Conservation (phyloP, 2,113 vertebrate genomes). For the Sylvietta virens region DNA sequence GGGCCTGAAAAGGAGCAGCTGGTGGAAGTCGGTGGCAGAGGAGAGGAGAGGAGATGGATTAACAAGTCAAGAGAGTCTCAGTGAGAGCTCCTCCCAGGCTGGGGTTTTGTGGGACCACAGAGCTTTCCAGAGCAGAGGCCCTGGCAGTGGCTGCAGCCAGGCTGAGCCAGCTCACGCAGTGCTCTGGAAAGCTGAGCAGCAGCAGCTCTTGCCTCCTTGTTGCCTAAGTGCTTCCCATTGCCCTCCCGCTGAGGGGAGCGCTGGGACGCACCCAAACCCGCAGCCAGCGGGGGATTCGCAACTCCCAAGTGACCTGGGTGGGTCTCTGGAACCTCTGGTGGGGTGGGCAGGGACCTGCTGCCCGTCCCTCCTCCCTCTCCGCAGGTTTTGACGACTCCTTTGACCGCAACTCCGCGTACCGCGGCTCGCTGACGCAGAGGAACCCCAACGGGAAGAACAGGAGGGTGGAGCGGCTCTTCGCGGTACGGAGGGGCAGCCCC, state of each 20-base stretch:
- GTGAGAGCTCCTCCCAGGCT: not conserved
- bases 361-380: not conserved
- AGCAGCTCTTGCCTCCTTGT: not conserved
- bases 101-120: not conserved
- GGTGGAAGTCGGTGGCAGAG: not conserved
- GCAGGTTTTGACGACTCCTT: slow-evolving; percentile 61
- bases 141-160: not conserved
- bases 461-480: slow-evolving; percentile 58
- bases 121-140: not conserved
- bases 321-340: not conserved
- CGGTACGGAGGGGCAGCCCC: not conserved
- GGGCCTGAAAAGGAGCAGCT: not conserved
- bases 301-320: not conserved
- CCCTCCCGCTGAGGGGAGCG: not conserved
- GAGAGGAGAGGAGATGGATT: not conserved
- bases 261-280: not conserved
- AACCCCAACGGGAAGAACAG: slow-evolving; percentile 73
- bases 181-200: not conserved
- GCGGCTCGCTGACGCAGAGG: slow-evolving; percentile 83
- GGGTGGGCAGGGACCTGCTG: not conserved
- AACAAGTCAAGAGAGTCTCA: not conserved
- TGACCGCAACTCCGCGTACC: slow-evolving; percentile 73
- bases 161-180: rapidly evolving
- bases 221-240: not conserved
- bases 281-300: rapidly evolving